phyloP scores from a whole-genome alignment of 1,140 invertebrate species.

The Ericerus pela region DNA sequence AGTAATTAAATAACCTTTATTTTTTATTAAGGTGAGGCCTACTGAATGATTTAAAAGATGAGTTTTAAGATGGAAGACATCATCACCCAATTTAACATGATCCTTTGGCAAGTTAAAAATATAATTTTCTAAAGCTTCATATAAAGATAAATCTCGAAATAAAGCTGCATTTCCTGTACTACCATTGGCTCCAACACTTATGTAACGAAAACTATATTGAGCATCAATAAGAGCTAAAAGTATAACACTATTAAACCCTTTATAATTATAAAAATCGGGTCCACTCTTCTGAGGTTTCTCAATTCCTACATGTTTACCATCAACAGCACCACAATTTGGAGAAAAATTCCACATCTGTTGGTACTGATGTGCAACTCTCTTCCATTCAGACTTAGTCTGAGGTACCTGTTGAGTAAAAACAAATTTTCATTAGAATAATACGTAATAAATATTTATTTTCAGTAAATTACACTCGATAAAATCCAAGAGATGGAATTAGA shows the following conservation, averaged over 20 bases:
- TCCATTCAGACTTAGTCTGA: too few species aligned
- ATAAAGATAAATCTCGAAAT: slow-evolving; percentile 18
- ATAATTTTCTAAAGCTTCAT: slow-evolving; percentile 5
- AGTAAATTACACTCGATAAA: too few species aligned
- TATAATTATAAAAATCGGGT: slow-evolving; percentile 31
- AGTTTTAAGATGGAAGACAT: slow-evolving; percentile 28
- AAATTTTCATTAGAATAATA: too few species aligned
- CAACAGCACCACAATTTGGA: slow-evolving; percentile 21
- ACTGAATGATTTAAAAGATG: slow-evolving; percentile 31
- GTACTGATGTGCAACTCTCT: slow-evolving; percentile 27
- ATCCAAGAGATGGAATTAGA: slow-evolving; percentile 8
- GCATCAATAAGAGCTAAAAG: slow-evolving; percentile 28
- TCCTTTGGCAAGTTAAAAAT: slow-evolving; percentile 9
- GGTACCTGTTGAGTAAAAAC: too few species aligned
- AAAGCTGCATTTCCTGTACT: slow-evolving; percentile 27
- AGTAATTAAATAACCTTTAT: slow-evolving; percentile 30
- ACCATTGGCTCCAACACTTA: slow-evolving; percentile 29
- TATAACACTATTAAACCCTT: slow-evolving; percentile 29
- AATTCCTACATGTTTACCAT: slow-evolving; percentile 32
- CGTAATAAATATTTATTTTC: too few species aligned
- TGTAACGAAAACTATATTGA: slow-evolving; percentile 29
- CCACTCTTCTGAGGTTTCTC: slow-evolving; percentile 23
- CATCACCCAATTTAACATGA: slow-evolving; percentile 2
- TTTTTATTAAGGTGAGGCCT: slow-evolving; percentile 17
- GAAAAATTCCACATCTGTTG: slow-evolving; percentile 14